A percentile compares a stretch with the other conserved stretches of the same genome.
phyloP scores from a whole-genome alignment of 2,888 invertebrate genomes.

The Pristionchus maxplancki region DNA sequence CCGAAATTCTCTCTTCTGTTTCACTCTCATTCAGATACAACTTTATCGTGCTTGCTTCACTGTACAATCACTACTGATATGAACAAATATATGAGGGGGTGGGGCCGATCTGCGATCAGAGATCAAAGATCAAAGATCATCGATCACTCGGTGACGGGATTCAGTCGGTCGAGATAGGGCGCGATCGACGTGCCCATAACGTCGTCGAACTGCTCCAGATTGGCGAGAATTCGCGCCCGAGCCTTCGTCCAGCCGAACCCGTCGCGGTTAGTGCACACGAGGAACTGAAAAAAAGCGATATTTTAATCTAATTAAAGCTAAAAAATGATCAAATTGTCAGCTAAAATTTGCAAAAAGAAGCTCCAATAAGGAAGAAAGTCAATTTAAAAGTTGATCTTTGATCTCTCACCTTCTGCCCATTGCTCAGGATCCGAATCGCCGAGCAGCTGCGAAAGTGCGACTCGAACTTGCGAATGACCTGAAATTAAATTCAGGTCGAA shows the following conservation, averaged over 20 bases:
- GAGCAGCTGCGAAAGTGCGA: conserved; percentile 22
- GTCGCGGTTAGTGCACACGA: conserved; percentile 17
- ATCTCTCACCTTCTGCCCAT: neutral
- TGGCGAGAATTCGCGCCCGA: neutral
- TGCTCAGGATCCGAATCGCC: neutral
- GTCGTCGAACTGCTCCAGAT: neutral
- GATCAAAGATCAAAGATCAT: neutral
- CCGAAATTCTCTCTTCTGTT: too few relatives aligned
- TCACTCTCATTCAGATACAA: neutral
- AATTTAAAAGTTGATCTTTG: neutral
- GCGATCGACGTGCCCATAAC: neutral
- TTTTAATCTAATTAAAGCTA: too few relatives aligned
- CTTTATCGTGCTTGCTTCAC: neutral
- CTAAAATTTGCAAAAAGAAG: too few relatives aligned
- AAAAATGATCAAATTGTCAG: too few relatives aligned
- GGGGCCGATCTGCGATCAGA: neutral
- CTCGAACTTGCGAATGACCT: neutral
- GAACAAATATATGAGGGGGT: neutral
- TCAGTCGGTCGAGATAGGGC: neutral
- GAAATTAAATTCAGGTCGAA: neutral
- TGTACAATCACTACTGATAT: neutral
- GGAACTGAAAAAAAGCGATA: conserved; percentile 19
- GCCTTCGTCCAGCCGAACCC: neutral
- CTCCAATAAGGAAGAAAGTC: too few relatives aligned
- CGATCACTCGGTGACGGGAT: neutral